Conservation (phyloP, 2,797 vertebrate genomes). For the Acomys russatus region DNA sequence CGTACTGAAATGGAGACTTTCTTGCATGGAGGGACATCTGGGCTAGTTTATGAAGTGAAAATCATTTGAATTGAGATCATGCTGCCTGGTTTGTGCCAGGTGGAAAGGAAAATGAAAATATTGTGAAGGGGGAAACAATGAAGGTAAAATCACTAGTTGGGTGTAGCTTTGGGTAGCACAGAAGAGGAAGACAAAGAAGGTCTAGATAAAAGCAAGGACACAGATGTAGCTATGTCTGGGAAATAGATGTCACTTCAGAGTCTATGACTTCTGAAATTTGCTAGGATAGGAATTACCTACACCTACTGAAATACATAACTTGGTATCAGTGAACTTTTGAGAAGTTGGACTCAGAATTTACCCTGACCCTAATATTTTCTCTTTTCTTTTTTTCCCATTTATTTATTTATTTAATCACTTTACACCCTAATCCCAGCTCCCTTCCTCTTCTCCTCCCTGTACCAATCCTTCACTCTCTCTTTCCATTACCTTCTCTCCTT, state of each 20-base stretch:
- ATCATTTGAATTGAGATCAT: constrained; percentile 24
- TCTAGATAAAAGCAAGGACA: background rate
- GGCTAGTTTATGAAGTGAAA: constrained; percentile 23
- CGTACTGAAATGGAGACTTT: constrained; percentile 23
- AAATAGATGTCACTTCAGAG: background rate
- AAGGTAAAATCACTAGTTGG: background rate
- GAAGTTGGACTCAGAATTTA: constrained; percentile 10
- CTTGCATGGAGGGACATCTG: constrained; percentile 51
- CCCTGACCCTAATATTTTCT: background rate
- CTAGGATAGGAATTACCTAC: background rate
- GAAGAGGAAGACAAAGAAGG: background rate
- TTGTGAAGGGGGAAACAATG: background rate
- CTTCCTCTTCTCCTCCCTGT: too few relatives aligned
- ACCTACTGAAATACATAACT: background rate
- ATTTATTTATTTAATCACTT: too few relatives aligned
- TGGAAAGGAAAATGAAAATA: background rate
- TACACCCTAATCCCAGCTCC: too few relatives aligned
- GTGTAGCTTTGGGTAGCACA: background rate
- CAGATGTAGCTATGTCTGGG: background rate
- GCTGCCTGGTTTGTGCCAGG: background rate
- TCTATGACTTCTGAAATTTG: background rate
- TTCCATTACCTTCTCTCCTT: too few relatives aligned
- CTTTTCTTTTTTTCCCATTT: background rate
- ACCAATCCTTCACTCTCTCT: too few relatives aligned
- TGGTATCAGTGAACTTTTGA: background rate